Conservation (phyloP, 2,888 invertebrate genomes). For the Choristoneura rosaceana region DNA sequence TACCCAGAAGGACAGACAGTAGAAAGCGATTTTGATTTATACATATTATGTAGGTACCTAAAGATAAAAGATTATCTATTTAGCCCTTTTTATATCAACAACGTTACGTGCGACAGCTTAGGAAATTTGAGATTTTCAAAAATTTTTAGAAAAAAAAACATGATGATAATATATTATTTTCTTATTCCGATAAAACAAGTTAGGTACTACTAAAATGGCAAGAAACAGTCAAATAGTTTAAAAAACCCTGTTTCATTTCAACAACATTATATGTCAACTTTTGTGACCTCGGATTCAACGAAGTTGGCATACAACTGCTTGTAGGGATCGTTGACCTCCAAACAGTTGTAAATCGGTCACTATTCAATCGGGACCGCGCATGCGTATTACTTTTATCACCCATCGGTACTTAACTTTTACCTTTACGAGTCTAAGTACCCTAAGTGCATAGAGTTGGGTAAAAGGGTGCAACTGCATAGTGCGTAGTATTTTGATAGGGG, state of each 20-base stretch:
- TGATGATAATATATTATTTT: no score
- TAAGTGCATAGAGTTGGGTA: conserved; percentile 63
- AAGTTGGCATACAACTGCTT: conserved; percentile 43
- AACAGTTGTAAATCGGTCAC: conserved; percentile 49
- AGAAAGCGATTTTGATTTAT: no score
- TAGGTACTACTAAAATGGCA: background rate
- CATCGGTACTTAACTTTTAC: conserved; percentile 44
- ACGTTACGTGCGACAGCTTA: no score
- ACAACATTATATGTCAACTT: background rate
- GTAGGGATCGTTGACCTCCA: conserved; percentile 56
- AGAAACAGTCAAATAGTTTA: background rate
- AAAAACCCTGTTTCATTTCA: conserved; percentile 1
- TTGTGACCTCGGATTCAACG: conserved; percentile 37
- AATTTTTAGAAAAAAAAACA: no score
- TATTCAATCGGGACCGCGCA: conserved; percentile 55
- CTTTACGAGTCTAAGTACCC: conserved; percentile 12
- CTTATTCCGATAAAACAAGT: background rate
- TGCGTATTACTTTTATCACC: conserved; percentile 55
- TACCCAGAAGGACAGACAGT: no score
- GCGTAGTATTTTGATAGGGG: conserved; percentile 46
- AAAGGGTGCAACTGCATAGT: conserved; percentile 31
- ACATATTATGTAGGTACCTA: no score
- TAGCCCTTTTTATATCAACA: no score
- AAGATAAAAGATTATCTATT: no score
- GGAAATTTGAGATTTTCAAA: no score